These are phyloP conservation scores for Staurois parvus DNA, from an alignment of 2,797 vertebrate species.

Conservation along the genomic window DNA sequence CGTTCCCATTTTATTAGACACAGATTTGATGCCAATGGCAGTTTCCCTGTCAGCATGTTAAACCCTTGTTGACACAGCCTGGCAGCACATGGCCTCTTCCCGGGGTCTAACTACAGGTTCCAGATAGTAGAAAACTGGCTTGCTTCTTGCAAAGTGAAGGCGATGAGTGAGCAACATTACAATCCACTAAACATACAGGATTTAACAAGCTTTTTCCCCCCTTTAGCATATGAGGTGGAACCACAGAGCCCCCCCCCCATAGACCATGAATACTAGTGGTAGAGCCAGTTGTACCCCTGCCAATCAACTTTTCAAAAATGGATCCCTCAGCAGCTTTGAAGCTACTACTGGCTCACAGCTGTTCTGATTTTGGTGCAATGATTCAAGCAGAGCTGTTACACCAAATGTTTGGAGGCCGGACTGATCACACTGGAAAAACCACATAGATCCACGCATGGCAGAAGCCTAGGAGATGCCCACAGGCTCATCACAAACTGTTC, in stretches of 20 bases:
- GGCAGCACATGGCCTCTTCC: too few relatives aligned
- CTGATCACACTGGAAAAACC: not conserved
- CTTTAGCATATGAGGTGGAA: not conserved
- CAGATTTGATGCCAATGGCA: not conserved
- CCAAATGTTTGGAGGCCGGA: not conserved
- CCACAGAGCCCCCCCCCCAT: too few relatives aligned
- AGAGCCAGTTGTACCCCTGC: not conserved
- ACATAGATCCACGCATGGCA: not conserved
- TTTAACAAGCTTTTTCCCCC: not conserved
- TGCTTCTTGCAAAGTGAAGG: too few relatives aligned
- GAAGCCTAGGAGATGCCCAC: not conserved
- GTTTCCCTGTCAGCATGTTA: not conserved
- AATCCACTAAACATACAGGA: not conserved
- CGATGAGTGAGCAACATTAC: too few relatives aligned
- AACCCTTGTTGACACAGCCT: not conserved
- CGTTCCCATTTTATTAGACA: not conserved
- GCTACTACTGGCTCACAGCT: not conserved
- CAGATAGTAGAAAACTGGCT: too few relatives aligned
- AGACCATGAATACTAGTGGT: not conserved
- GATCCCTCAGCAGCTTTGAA: not conserved
- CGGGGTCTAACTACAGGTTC: too few relatives aligned
- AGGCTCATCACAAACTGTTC: not conserved
- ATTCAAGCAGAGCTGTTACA: not conserved
- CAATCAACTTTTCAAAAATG: not conserved
- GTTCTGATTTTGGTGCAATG: not conserved